Conservation (phyloP, 2,797 vertebrate species). For the Etheostoma perlongum region DNA sequence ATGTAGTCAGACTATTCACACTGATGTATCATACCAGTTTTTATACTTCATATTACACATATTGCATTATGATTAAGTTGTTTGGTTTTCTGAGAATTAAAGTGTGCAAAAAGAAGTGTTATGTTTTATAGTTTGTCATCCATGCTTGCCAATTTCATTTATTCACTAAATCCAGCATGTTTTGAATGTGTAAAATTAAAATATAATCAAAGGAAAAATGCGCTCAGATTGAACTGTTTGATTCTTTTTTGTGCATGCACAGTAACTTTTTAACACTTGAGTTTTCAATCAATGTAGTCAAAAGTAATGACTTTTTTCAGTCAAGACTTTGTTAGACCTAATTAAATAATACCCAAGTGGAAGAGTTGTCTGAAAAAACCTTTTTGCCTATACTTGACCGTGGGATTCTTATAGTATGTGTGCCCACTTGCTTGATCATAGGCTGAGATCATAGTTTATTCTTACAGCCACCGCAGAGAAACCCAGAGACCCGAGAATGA, state of each 20-base stretch:
- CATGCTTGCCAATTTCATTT: conserved; percentile 73
- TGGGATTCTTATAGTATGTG: conserved; percentile 49
- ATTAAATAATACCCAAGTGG: conserved; percentile 50
- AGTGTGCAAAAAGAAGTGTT: conserved; percentile 74
- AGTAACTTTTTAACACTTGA: conserved; percentile 52
- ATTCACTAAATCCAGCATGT: conserved; percentile 77
- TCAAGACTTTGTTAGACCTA: conserved; percentile 36
- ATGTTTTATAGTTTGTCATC: conserved; percentile 76
- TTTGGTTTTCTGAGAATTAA: conserved; percentile 89
- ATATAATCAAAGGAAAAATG: conserved; percentile 25
- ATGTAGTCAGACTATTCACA: conserved; percentile 90
- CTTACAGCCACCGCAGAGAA: conserved; percentile 56
- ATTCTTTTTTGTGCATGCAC: conserved; percentile 66
- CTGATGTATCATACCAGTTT: conserved; percentile 91
- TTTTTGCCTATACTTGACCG: conserved; percentile 49
- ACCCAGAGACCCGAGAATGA: conserved; percentile 55
- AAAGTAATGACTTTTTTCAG: conserved; percentile 17
- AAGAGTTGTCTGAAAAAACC: conserved; percentile 51
- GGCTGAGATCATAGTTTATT: conserved; percentile 76
- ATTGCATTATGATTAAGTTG: conserved; percentile 85
- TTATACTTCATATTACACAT: conserved; percentile 89
- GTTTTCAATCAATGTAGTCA: conserved; percentile 24
- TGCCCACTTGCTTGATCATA: conserved; percentile 64
- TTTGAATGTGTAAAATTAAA: conserved; percentile 63
- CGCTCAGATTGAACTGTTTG: conserved; percentile 50